Base-by-base conservation (phyloP, 2,888 invertebrate genomes). In the Drosophila helvetica region DNA sequence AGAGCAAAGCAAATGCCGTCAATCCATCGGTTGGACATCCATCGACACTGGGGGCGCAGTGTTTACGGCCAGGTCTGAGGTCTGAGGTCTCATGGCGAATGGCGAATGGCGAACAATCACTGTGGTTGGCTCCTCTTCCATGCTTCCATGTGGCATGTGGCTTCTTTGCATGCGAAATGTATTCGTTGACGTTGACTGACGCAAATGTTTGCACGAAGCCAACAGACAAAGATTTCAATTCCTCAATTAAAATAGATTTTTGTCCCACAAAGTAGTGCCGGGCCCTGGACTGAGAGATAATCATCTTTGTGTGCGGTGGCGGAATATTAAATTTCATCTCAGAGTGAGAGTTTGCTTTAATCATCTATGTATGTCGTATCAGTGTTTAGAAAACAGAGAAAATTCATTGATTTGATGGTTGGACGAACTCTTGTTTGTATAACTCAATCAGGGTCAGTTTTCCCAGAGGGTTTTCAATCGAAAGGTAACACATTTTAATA, bases 211-310 rank as follows among this genome's bases (percentile, higher is more conserved):
- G 63, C 52, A 25, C 62, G 54, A 19, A 22, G 50, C 38, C 33
- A 33, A 59, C 52, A 52, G 42, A 42, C 50, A 51, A 25, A 58
- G 52, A 75, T 75, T 70, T 69, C 47, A 67, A 77, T 77, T 70
- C 62, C 58, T 64, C 70, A 77, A 77, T 77, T 76, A 69, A 61
- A 77, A 74, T 60, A 65, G 66, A 74, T 67, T 38, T 38, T 52
- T 43, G 48, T 7, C 27, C 19, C 46, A 33, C 47, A 22, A 30
- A 61, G 46, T 46, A n/a, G 43, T 45, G 22, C 55, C 17, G 12
- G 33, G 4, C 17, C 22, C 30, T 18, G 33, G 17, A 18, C 18
- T 19, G 47, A 27, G 33, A 42, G 56, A 55, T 65, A 18, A 67
- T 65, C 65, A 38, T n/a, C 15, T n/a, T n/a, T 65, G 46, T 30